Conservation (phyloP, 2,797 vertebrate species). For the Falco novaeseelandiae region DNA sequence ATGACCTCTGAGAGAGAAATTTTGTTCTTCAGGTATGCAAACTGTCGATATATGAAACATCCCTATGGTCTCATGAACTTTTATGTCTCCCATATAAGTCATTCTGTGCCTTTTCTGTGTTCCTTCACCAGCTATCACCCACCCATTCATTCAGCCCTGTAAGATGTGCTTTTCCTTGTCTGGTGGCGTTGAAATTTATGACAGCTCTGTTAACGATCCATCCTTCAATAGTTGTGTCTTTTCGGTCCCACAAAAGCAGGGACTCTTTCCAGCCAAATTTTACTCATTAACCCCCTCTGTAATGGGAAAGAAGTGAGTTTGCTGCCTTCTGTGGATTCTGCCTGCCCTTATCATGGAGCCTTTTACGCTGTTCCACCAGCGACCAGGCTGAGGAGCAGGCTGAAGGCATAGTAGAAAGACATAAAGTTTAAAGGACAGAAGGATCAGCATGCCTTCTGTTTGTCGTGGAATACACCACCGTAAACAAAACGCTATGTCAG, state of each 20-base stretch:
- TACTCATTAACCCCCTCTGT: not conserved
- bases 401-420: not conserved
- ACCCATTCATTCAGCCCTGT: not conserved
- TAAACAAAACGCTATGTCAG: not conserved
- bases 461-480: not conserved
- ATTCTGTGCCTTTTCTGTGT: not conserved
- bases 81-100: not conserved
- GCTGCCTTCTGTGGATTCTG: not conserved
- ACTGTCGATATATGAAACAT: not conserved
- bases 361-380: not conserved
- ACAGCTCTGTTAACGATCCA: not conserved
- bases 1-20: not conserved
- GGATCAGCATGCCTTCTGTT: not conserved
- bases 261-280: not conserved
- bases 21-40: not conserved
- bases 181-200: not conserved
- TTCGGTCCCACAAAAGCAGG: not conserved
- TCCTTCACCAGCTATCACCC: not conserved
- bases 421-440: not conserved
- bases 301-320: not conserved
- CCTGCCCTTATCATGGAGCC: accelerated
- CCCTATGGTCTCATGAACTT: accelerated
- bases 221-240: not conserved
- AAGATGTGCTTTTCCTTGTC: not conserved
- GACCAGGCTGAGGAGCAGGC: not conserved